These are phyloP conservation scores for Trilocha varians DNA, from an alignment of 2,888 invertebrate species.

Conservation along the genomic window DNA sequence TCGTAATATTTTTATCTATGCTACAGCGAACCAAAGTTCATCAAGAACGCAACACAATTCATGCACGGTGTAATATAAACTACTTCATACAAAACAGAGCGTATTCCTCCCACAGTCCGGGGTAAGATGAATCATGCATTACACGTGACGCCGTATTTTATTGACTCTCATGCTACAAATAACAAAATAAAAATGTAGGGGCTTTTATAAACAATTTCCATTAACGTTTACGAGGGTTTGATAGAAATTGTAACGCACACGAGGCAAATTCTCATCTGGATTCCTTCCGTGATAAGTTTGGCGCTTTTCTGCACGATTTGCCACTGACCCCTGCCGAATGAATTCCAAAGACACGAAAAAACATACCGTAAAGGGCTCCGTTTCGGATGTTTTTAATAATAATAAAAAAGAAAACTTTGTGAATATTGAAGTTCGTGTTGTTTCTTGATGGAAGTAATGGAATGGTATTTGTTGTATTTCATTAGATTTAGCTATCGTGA, in stretches of 20 bases:
- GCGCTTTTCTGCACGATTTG: conserved; percentile 54
- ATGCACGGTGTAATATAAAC: no score
- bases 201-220: conserved; percentile 9
- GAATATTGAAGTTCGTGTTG: not conserved
- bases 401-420: not conserved
- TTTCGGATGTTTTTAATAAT: not conserved
- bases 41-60: no score
- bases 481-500: no score
- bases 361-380: conserved; percentile 20
- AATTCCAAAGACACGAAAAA: conserved; percentile 33
- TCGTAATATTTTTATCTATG: no score
- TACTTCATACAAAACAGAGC: no score
- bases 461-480: not conserved
- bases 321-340: conserved; percentile 40
- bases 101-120: no score
- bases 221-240: conserved; percentile 21
- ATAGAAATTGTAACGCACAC: conserved; percentile 27
- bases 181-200: not conserved
- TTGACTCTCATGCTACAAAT: not conserved
- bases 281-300: conserved; percentile 44
- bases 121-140: no score
- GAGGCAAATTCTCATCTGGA: conserved; percentile 33
- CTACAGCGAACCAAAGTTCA: no score
- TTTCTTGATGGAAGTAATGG: not conserved
- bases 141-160: no score